Evolutionary conservation across 1,140 invertebrate genomes (phyloP).

Genomic region (Temnothorax curvispinosus): DNA sequence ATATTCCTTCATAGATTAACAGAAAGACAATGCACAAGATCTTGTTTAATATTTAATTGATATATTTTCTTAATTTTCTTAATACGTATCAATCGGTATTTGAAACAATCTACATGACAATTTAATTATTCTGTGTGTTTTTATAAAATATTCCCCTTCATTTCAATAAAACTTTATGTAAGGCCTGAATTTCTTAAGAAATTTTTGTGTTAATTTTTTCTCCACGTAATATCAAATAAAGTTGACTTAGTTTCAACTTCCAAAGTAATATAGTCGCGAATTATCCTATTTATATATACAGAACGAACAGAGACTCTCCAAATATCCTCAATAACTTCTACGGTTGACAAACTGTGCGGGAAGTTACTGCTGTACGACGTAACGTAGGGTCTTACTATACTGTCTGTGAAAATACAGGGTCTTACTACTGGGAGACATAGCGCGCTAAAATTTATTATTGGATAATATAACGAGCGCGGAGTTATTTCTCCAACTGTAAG

Average conservation of each 20-base stretch:
- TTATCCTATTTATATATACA: background rate
- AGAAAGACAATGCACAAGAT: background rate
- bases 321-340: background rate
- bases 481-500: background rate
- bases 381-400: conserved; percentile 9
- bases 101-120: background rate
- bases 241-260: background rate
- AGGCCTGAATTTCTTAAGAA: background rate
- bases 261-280: background rate
- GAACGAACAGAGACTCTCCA: background rate
- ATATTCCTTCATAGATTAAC: background rate
- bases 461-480: conserved; percentile 28
- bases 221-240: background rate
- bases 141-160: background rate
- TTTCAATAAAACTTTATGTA: background rate
- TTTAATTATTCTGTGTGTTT: background rate
- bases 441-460: conserved; percentile 12
- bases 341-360: background rate
- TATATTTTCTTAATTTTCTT: background rate
- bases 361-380: background rate
- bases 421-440: conserved; percentile 20
- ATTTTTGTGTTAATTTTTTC: background rate
- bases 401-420: background rate
- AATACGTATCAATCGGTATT: background rate
- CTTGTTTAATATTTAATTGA: background rate